phyloP scores from a whole-genome alignment of 2,888 invertebrate species.

The Ganaspis brasiliensis region DNA sequence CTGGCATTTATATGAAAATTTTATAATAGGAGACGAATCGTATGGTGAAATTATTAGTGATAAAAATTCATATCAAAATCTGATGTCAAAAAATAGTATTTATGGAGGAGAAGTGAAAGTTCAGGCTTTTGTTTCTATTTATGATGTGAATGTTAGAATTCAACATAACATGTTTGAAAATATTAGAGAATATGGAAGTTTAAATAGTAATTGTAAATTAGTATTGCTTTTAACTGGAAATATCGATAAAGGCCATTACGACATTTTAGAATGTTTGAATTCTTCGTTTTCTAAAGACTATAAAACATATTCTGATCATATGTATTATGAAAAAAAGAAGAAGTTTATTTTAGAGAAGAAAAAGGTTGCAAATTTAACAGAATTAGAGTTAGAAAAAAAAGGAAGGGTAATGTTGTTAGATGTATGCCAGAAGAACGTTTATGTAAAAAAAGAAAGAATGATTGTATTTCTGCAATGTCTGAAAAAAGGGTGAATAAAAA shows the following conservation, averaged over 20 bases:
- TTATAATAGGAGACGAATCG: conserved; percentile 4
- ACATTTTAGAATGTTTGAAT: background rate
- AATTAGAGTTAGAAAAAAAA: too few species aligned
- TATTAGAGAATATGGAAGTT: background rate
- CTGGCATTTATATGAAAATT: background rate
- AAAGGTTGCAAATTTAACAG: too few species aligned
- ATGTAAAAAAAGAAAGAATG: background rate
- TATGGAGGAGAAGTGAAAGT: background rate
- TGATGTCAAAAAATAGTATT: background rate
- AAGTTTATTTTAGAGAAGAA: too few species aligned
- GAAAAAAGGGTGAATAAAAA: background rate
- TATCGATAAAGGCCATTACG: background rate
- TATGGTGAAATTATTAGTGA: background rate
- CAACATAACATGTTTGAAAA: background rate
- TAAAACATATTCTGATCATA: too few species aligned
- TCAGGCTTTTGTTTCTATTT: conserved; percentile 1
- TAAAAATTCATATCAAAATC: background rate
- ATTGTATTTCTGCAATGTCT: background rate
- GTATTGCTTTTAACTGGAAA: background rate
- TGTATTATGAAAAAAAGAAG: too few species aligned
- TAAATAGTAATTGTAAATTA: background rate
- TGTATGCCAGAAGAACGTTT: background rate
- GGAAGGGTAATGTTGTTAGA: too few species aligned
- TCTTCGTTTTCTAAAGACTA: background rate
- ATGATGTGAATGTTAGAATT: background rate